Percentiles rank a stretch among this genome's conserved stretches.
Evolutionary conservation across 35 echinoderm and acorn worm species (phyloP).

Genomic region (Apostichopus parvimensis): DNA sequence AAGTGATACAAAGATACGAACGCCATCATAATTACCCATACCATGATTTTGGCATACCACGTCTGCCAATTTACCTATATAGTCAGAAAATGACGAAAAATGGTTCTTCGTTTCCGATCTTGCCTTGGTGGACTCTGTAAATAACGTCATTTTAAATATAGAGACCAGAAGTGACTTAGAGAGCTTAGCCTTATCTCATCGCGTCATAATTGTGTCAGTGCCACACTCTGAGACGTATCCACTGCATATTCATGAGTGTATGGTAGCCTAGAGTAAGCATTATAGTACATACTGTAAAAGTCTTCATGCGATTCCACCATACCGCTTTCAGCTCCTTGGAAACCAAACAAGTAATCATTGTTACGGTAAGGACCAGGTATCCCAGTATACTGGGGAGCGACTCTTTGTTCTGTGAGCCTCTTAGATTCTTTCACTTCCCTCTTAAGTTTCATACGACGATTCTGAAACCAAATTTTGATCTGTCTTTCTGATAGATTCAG

Average conservation of each 20-base stretch:
- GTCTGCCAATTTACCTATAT: too few relatives aligned
- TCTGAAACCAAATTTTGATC: slow-evolving; percentile 99
- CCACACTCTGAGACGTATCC: neutral
- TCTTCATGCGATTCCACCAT: neutral
- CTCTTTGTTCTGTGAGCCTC: slow-evolving; percentile 17
- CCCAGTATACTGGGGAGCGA: neutral
- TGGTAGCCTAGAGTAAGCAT: slow-evolving; percentile 32
- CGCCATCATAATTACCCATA: too few relatives aligned
- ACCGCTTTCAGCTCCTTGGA: neutral
- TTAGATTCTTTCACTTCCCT: slow-evolving; percentile 89
- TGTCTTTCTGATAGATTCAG: slow-evolving; percentile 89
- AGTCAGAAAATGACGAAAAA: too few relatives aligned
- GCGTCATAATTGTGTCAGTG: slow-evolving; percentile 21
- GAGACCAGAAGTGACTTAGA: neutral
- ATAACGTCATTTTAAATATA: neutral
- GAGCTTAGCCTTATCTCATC: neutral
- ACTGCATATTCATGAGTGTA: slow-evolving; percentile 47
- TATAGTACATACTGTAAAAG: slow-evolving; percentile 15
- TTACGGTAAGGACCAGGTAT: neutral
- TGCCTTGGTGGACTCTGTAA: too few relatives aligned
- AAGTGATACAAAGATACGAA: too few relatives aligned
- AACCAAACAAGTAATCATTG: slow-evolving; percentile 3
- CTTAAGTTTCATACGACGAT: slow-evolving; percentile 95
- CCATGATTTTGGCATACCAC: too few relatives aligned
- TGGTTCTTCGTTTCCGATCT: too few relatives aligned